Evolutionary conservation across 2,888 invertebrate species (phyloP), one percentile per base, ranked within the genome.

Genomic region (Heliconius aoede): DNA sequence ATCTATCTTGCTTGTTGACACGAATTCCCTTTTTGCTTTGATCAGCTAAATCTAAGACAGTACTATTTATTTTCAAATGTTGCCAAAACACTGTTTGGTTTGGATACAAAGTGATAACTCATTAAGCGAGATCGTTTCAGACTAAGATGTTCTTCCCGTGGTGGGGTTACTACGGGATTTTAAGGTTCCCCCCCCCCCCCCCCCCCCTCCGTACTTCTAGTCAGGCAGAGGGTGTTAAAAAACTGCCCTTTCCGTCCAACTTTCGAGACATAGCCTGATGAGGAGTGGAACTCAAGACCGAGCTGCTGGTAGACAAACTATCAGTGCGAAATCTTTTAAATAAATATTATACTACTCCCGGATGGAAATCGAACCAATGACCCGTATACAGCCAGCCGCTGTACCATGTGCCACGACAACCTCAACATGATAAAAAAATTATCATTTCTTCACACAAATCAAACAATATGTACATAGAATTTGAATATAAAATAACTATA

Each of bases 21-120:
- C 51, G 69, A 30, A 55, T 32, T 24, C 30, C 30, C 55, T 69
- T 32, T 69, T 55, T 55, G 55, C 69, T 24, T 4, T 32, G 55
- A 30, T 24, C 69, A 69, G 30, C 55, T 51, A 30, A 55, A 32
- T 69, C 69, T 69, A 69, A 51, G 30, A 69, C 69, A 55, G 55
- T 65, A 36, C 40, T 55, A 55, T 55, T n/a, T n/a, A 55, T 55
- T 15, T 24, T 8, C 15, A 65, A 65, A 65, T 15, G 13, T 36
- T 64, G 13, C 36, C 21, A 65, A 65, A 36, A 36, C 18, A 24
- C 21, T 24, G 32, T 65, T 65, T 36, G n/a, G 4, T 36, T 32
- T 65, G 5, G 64, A 15, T 36, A 64, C 64, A 64, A 64, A 36
- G 64, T 64, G 4, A 4, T n/a, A n/a, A n/a, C n/a, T n/a, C n/a